phyloP scores from a whole-genome alignment of 2,888 invertebrate species.

The Anticlea derivata region DNA sequence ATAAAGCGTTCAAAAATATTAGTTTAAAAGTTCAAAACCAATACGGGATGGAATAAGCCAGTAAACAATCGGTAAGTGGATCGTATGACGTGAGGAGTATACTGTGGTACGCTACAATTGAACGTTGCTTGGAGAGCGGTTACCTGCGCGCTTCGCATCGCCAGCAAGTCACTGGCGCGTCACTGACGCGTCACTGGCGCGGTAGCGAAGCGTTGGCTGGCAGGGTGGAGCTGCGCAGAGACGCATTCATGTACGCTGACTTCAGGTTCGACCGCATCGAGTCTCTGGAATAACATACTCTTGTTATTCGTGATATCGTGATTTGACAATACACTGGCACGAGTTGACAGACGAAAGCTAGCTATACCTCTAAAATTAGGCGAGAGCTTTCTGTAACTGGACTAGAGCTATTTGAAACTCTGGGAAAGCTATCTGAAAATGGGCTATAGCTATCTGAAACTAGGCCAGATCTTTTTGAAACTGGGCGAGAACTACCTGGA shows the following conservation, averaged over 20 bases:
- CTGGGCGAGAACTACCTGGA: no score
- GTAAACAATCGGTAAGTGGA: not conserved
- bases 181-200: constrained; percentile 67
- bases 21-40: constrained; percentile 20
- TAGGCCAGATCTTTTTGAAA: no score
- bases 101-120: constrained; percentile 3
- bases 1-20: constrained; percentile 31
- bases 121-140: constrained; percentile 1
- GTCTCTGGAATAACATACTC: constrained; percentile 82
- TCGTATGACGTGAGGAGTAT: constrained; percentile 5
- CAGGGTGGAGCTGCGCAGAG: constrained; percentile 93
- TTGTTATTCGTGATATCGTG: not conserved
- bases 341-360: no score
- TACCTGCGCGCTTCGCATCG: constrained; percentile 34
- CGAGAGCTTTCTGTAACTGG: no score
- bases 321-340: no score
- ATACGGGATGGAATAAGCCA: constrained; percentile 11
- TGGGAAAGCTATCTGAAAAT: no score
- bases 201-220: constrained; percentile 92
- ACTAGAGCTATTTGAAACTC: no score
- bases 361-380: no score
- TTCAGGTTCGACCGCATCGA: constrained; percentile 91
- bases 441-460: no score
- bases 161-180: constrained; percentile 83
- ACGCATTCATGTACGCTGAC: constrained; percentile 87